Percentiles rank a stretch among this genome's conserved stretches.
phyloP scores from a whole-genome alignment of 1,140 invertebrate genomes.

The Bombus vancouverensis region DNA sequence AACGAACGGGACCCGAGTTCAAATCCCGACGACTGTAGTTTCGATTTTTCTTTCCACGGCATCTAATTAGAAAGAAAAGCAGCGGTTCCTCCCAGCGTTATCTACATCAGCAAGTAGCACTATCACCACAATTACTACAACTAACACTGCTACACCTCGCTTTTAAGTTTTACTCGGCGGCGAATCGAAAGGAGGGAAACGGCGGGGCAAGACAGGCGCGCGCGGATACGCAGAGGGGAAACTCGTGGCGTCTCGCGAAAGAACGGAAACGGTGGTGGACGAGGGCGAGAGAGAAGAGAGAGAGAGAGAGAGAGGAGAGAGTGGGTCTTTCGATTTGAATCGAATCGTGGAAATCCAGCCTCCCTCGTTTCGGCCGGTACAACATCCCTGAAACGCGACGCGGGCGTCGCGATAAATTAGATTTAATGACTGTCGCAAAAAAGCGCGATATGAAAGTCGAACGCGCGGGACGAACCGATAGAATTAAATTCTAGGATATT shows the following conservation, averaged over 20 bases:
- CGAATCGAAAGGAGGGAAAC: background rate
- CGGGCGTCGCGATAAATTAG: conserved; percentile 81
- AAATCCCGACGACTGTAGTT: too few relatives aligned
- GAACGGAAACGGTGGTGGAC: background rate
- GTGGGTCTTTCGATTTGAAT: conserved; percentile 25
- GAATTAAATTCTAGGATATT: conserved; percentile 83
- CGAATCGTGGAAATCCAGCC: conserved; percentile 16
- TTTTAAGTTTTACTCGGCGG: too few relatives aligned
- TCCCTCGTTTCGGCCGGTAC: conserved; percentile 39
- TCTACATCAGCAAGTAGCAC: too few relatives aligned
- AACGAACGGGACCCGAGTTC: too few relatives aligned
- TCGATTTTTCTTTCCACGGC: too few relatives aligned
- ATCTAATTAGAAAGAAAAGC: too few relatives aligned
- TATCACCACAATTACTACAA: too few relatives aligned
- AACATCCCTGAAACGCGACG: conserved; percentile 65
- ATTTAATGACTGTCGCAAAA: conserved; percentile 82
- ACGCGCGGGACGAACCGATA: conserved; percentile 80
- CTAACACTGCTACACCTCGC: too few relatives aligned
- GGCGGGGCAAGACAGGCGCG: background rate
- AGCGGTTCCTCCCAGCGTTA: too few relatives aligned
- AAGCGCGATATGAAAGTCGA: conserved; percentile 82
- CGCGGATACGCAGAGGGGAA: too few relatives aligned
- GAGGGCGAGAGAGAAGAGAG: background rate
- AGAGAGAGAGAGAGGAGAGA: too few relatives aligned
- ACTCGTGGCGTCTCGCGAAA: background rate